These are phyloP conservation scores for Zophobas morio DNA, from an alignment of 1,140 invertebrate genomes.

Conservation along the genomic window DNA sequence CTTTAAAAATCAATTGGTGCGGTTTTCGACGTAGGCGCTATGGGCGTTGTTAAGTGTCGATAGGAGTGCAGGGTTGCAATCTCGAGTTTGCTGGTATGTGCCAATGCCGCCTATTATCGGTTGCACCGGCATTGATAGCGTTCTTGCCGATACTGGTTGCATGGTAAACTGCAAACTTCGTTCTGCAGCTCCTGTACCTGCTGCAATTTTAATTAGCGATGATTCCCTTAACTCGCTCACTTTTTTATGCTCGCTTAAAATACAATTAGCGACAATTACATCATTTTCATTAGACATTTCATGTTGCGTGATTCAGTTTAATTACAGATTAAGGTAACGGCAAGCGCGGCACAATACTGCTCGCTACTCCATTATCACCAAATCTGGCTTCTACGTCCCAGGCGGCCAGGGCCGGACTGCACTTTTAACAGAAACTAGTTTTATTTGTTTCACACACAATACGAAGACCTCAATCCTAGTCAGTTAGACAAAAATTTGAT, in stretches of 20 bases:
- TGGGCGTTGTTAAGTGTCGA: conserved; percentile 40
- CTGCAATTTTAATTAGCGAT: conserved; percentile 27
- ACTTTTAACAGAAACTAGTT: too few relatives aligned
- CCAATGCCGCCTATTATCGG: conserved; percentile 37
- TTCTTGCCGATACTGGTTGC: conserved; percentile 34
- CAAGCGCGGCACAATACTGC: conserved; percentile 21
- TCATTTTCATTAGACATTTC: conserved; percentile 43
- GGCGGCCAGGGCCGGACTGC: neutral
- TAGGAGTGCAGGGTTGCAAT: conserved; percentile 39
- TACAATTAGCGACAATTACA: conserved; percentile 40
- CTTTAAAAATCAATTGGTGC: conserved; percentile 43
- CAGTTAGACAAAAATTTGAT: too few relatives aligned
- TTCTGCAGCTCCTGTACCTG: neutral
- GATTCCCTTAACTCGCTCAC: conserved; percentile 8
- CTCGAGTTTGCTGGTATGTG: conserved; percentile 38
- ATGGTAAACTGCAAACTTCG: conserved; percentile 4
- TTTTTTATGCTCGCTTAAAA: conserved; percentile 32
- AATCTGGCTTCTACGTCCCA: conserved; percentile 34
- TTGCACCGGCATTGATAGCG: conserved; percentile 32
- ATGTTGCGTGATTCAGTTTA: conserved; percentile 36
- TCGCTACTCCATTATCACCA: conserved; percentile 32
- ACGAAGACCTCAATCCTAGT: too few relatives aligned
- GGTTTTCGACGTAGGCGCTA: conserved; percentile 40
- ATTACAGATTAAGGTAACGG: conserved; percentile 33
- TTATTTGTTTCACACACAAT: too few relatives aligned